These are phyloP conservation scores for Anthonomus grandis DNA, from an alignment of 1,140 invertebrate species.

Conservation along the genomic window DNA sequence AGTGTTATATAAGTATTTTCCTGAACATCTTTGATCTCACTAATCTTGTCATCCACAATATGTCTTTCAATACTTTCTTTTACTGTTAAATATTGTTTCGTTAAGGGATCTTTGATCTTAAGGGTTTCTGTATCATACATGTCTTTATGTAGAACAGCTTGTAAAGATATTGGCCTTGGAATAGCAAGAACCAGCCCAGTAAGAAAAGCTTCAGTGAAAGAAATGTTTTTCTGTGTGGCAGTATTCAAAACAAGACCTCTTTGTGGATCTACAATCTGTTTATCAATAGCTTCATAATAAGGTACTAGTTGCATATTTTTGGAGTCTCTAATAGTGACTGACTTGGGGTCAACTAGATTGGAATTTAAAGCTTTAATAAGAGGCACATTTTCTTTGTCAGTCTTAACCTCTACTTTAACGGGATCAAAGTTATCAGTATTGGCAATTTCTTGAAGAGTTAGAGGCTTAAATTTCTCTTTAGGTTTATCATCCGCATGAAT, in stretches of 20 bases:
- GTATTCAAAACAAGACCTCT: conserved; percentile 68
- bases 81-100: conserved; percentile 66
- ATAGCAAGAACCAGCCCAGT: conserved; percentile 65
- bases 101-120: conserved; percentile 68
- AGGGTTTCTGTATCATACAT: conserved; percentile 69
- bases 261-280: conserved; percentile 71
- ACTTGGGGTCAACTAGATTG: conserved; percentile 71
- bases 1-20: conserved; percentile 66
- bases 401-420: conserved; percentile 59
- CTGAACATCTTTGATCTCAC: conserved; percentile 75
- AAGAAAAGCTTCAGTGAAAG: conserved; percentile 68
- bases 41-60: conserved; percentile 78
- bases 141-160: conserved; percentile 68
- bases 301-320: conserved; percentile 68
- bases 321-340: conserved; percentile 67
- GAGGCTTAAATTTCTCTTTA: conserved; percentile 50
- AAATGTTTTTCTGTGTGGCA: conserved; percentile 63
- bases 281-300: conserved; percentile 71
- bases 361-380: conserved; percentile 68
- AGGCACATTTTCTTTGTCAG: conserved; percentile 59
- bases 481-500: conserved; percentile 54
- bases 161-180: conserved; percentile 69
- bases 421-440: conserved; percentile 63
- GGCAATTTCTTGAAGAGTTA: conserved; percentile 63
- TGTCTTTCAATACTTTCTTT: conserved; percentile 74